A percentile compares a stretch with the other conserved stretches of the same genome.
phyloP scores from a whole-genome alignment of 2,113 vertebrate species.

The Sitta europaea region DNA sequence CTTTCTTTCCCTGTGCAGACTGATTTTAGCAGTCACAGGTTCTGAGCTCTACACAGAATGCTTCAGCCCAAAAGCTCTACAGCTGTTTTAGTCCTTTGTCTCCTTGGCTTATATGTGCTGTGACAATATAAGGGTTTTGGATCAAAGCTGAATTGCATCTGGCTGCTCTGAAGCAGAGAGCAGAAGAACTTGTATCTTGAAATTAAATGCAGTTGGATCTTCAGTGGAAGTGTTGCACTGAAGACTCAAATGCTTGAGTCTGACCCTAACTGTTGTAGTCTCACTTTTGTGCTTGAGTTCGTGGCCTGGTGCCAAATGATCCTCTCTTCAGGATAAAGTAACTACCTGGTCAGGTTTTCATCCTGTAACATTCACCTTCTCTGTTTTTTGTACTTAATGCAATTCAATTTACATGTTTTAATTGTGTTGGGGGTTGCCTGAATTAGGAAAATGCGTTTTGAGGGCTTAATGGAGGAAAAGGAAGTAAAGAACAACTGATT shows the following conservation, averaged over 20 bases:
- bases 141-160: background rate
- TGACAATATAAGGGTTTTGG: background rate
- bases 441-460: background rate
- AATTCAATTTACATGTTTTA: background rate
- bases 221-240: background rate
- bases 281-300: background rate
- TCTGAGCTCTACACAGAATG: background rate
- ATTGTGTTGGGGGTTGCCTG: background rate
- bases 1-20: background rate
- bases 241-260: background rate
- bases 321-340: background rate
- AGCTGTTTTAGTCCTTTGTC: background rate
- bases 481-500: background rate
- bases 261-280: background rate
- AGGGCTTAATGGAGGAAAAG: background rate
- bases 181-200: background rate
- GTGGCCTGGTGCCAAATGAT: background rate
- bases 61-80: background rate
- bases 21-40: background rate
- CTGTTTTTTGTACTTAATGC: background rate
- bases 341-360: background rate
- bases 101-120: background rate
- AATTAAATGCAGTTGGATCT: background rate
- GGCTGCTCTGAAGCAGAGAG: background rate
- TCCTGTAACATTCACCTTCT: background rate